Percentiles rank a stretch among this genome's conserved stretches.
phyloP scores from a whole-genome alignment of 2,888 invertebrate species.

The Acrobasis repandana region DNA sequence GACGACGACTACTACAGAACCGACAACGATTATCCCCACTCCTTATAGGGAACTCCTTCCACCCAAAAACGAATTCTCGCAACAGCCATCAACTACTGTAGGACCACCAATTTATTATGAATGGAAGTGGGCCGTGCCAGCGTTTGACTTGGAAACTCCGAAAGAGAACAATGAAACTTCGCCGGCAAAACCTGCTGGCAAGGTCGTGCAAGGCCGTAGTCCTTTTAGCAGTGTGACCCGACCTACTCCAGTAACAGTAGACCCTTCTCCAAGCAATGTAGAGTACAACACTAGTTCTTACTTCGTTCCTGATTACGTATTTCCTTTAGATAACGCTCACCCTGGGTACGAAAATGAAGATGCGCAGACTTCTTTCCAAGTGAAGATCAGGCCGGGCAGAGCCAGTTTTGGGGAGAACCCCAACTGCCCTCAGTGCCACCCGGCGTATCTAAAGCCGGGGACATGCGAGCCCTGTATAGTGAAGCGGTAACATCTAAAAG shows the following conservation, averaged over 20 bases:
- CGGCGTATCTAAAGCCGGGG: conserved; percentile 84
- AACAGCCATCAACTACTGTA: conserved; percentile 74
- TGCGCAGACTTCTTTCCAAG: conserved; percentile 84
- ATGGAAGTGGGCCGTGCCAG: conserved; percentile 86
- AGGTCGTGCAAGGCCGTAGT: conserved; percentile 49
- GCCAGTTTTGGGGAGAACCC: conserved; percentile 83
- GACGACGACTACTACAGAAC: conserved; percentile 26
- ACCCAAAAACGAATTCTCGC: conserved; percentile 74
- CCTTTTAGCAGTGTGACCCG: conserved; percentile 63
- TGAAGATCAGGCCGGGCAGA: conserved; percentile 72
- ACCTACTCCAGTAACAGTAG: conserved; percentile 53
- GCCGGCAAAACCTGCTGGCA: conserved; percentile 44
- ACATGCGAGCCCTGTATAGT: conserved; percentile 86
- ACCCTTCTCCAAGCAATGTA: conserved; percentile 57
- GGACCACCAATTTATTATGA: conserved; percentile 85
- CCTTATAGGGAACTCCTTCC: conserved; percentile 74
- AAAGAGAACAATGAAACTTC: conserved; percentile 66
- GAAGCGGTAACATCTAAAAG: conserved; percentile 58
- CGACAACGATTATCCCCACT: conserved; percentile 34
- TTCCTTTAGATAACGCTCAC: conserved; percentile 83
- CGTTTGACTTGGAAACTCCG: conserved; percentile 82
- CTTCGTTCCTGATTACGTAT: conserved; percentile 84
- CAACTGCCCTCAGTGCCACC: conserved; percentile 85
- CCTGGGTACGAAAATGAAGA: conserved; percentile 82
- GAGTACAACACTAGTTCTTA: conserved; percentile 84